Evolutionary conservation across 1,140 invertebrate species (phyloP), one percentile per base, ranked within the genome.

Genomic region (Lordiphosa collinella): DNA sequence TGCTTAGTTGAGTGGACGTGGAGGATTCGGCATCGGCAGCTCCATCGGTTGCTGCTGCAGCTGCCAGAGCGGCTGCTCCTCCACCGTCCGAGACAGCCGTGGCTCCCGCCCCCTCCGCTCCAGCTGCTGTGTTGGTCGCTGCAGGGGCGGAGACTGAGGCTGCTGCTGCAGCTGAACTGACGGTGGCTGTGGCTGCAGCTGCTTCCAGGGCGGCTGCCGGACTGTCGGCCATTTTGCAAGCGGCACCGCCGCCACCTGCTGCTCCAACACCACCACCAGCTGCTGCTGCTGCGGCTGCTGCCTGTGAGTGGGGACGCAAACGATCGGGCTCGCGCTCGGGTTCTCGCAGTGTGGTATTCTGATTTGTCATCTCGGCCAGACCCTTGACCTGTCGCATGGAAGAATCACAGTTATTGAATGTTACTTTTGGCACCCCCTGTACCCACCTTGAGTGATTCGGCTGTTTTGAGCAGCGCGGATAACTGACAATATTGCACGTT

Each of bases 401-500:
- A 18, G 2, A 18, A 18, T n/a, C n/a, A n/a, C n/a, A n/a, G n/a
- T n/a, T n/a, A n/a, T n/a, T n/a, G 18, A 18, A 2, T 3, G 18
- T 18, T 18, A 18, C 18, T 18, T 18, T 3, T 18, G 14, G 3
- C 3, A 2, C 14, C 3, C 14, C 14, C 14, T 1, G 1, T 16
- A 16, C 14, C 84, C 61, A 94, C 93, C 90, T 97, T 96, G 36
- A 98, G 92, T 89, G 95, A 96, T 91, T 97, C 96, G 68, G 96
- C 96, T 79, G 96, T 97, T 90, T 96, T 97, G 66, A 98, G 92
- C 74, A 98, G 92, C 68, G 95, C 94, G 76, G 95, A 95, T 80
- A 98, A 92, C 90, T 97, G 95, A 90, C 95, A 96, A 89, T 97
- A 96, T 90, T 96, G 95, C 71, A 97, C 95, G 92, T 96, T 97